Evolutionary conservation across 1,140 invertebrate species (phyloP).

Genomic region (Drosophila bocqueti): DNA sequence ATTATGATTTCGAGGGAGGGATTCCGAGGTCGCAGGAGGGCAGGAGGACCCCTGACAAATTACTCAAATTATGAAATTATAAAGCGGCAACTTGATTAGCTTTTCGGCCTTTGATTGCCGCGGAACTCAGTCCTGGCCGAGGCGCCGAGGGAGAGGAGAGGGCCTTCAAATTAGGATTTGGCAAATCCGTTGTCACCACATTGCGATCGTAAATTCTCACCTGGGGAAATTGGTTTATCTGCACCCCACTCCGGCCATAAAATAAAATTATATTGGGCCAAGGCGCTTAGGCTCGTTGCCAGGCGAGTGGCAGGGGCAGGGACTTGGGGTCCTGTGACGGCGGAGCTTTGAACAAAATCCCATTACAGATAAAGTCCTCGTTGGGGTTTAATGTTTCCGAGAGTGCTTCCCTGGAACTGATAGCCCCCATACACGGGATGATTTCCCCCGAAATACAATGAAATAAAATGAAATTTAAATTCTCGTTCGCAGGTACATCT

Average conservation of each 20-base stretch:
- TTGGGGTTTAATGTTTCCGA: neutral
- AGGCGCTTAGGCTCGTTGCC: constrained; percentile 33
- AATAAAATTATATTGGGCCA: constrained; percentile 70
- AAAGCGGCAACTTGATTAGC: constrained; percentile 69
- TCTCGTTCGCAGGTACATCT: constrained; percentile 89
- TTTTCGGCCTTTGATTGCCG: constrained; percentile 59
- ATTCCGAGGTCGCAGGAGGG: neutral
- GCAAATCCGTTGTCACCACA: constrained; percentile 51
- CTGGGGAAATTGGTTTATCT: constrained; percentile 65
- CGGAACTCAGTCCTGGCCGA: neutral
- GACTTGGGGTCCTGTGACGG: neutral
- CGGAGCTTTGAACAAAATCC: constrained; percentile 32
- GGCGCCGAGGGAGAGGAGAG: too few species aligned
- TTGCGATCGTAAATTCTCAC: constrained; percentile 71
- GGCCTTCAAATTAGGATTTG: constrained; percentile 31
- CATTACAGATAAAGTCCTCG: constrained; percentile 44
- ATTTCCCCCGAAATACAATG: neutral
- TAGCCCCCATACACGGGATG: neutral
- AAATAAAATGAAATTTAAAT: neutral
- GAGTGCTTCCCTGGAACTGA: neutral
- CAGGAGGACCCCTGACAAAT: constrained; percentile 36
- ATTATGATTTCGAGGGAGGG: neutral
- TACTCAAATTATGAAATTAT: constrained; percentile 74
- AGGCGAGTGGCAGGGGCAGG: neutral
- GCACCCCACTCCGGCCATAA: constrained; percentile 41